A percentile compares a stretch with the other conserved stretches of the same genome.
Evolutionary conservation across 2,888 invertebrate species (phyloP).

Genomic region (Xylocampa areola): DNA sequence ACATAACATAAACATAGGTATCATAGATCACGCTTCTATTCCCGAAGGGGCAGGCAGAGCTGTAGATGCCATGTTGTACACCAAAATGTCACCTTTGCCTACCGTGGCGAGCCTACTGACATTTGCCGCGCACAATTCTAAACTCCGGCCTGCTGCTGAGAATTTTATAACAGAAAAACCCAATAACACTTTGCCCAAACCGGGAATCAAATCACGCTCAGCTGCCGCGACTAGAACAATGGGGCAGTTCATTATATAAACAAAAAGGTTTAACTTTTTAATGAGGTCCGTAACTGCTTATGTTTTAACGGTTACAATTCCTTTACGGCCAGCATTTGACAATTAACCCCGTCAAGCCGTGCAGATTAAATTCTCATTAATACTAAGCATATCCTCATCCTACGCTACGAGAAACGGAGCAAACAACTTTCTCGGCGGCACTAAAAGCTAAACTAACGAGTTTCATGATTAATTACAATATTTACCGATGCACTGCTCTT

Average conservation of each 20-base stretch:
- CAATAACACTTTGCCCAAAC: no score
- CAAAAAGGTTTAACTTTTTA: background rate
- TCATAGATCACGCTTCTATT: no score
- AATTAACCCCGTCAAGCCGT: conserved; percentile 27
- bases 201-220: no score
- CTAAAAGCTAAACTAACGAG: conserved; percentile 32
- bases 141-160: no score
- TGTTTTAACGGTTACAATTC: conserved; percentile 19
- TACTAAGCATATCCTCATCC: conserved; percentile 55
- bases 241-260: background rate
- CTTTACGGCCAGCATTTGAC: conserved; percentile 22
- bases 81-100: no score
- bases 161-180: no score
- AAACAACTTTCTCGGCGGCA: conserved; percentile 56
- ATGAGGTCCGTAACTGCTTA: conserved; percentile 8
- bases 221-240: no score
- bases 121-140: no score
- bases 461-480: conserved; percentile 60
- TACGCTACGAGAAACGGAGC: conserved; percentile 56
- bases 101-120: no score
- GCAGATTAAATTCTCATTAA: conserved; percentile 45
- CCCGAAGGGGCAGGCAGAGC: no score
- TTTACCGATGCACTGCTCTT: conserved; percentile 50
- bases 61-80: no score
- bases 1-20: no score